Base-by-base conservation (phyloP, 1,140 invertebrate genomes). In the Harlomillsia oculata region DNA sequence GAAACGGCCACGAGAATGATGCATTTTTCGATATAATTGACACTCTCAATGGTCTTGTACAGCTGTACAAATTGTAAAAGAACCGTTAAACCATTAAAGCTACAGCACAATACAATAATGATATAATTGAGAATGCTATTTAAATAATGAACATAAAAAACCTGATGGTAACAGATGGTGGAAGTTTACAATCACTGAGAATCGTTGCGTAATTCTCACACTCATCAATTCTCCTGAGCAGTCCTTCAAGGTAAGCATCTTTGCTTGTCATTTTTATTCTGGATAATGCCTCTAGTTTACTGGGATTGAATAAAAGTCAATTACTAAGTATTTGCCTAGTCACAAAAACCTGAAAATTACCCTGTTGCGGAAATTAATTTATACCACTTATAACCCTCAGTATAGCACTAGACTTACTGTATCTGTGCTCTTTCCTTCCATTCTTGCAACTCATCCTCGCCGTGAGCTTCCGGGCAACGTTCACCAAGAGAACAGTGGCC, bases 351-450 rank as follows among this genome's bases (percentile, higher is more conserved):
- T n/a, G n/a, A 34, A 34, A 25, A 21, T 46, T 25, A 25, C 9
- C 6, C 28, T 13, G 8, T 41, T 18, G 20, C 11, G 32, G 32
- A 41, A 20, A 8, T 18, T 9, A 11, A 8, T 8, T 20, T 41
- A 11, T 14, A 41, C 20, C 40, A 41, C 11, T 11, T 41, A 8
- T 41, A 6, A 41, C 8, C 16, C 11, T 41, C 6, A 25, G 9
- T 9, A 4, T 54, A 30, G 23, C n/a, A 46, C 32, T 74, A 71
- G 63, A 72, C 69, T 63, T 72, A 72, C 28, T 81, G 70, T 66
- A 83, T 82, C 60, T 81, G 77, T 67, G 82, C 84, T 45, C 84
- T 72, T 63, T 83, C 78, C 65, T 80, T 78, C 85, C 85, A 87
- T 73, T 87, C 84, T 11, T 75, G 71, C 8, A 87, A 69, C 68